Base-by-base conservation (phyloP, 2,888 invertebrate species). In the Tetragonisca angustula region DNA sequence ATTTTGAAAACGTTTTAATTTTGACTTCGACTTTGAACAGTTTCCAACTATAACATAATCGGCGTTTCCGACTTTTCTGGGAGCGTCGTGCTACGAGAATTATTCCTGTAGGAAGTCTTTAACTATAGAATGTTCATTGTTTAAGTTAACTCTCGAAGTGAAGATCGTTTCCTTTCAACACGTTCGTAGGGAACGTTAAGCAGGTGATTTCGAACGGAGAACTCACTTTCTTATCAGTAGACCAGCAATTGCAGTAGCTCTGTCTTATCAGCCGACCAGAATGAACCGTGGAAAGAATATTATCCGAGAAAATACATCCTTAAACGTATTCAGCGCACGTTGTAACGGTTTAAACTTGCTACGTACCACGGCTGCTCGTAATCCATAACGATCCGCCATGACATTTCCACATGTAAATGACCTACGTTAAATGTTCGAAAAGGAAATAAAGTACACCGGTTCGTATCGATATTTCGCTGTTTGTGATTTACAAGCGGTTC, bases 271-370 rank as follows among this genome's bases (percentile, higher is more conserved):
- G 70, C 68, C 2, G 32, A 1, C 56, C 50, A 43, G 59, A 27
- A 83, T 52, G 49, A 59, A 24, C 74, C 62, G 61, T 19, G 84
- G 56, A 74, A 85, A 85, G 85, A 85, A 80, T 79, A 79, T 85
- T 79, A 80, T 75, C 85, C 19, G 36, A 32, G 73, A 77, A 64
- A 67, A 52, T 80, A 72, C 62, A 43, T 43, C 62, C 27, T 65
- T 15, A 21, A 68, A 72, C 61, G 81, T 81, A 85, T 86, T 85
- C 85, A 62, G 73, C 52, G 56, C 81, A 76, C 86, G 86, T 80
- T 74, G 74, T 67, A 56, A 74, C 67, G 71, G 67, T 84, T 83
- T 64, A 76, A 56, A 49, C 65, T 50, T 64, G 24, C 73, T 68
- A 65, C 54, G 54, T 64, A 72, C 32, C 17, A 19, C 74, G 61